phyloP scores from a whole-genome alignment of 2,113 vertebrate genomes.

The Maccullochella peelii region DNA sequence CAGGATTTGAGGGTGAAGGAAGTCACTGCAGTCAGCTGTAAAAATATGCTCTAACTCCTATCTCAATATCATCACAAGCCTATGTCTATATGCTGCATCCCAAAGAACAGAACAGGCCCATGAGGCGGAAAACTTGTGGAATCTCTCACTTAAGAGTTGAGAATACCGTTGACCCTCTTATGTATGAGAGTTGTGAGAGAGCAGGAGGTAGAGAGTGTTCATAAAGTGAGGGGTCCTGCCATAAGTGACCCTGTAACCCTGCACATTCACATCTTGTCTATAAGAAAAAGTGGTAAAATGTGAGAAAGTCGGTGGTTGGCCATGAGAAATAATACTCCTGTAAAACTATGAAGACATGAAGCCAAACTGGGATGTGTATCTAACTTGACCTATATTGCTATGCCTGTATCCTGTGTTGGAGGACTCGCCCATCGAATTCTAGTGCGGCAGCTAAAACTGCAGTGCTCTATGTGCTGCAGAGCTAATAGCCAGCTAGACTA shows the following conservation, averaged over 20 bases:
- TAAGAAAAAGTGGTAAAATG: neutral
- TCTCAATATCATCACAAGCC: neutral
- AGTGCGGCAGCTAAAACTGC: constrained; percentile 45
- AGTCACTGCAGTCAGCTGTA: constrained; percentile 1
- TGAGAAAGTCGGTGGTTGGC: neutral
- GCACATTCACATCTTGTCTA: neutral
- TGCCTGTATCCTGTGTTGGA: constrained; percentile 8
- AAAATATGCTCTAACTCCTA: neutral
- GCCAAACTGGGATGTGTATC: constrained; percentile 32
- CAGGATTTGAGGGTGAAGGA: neutral
- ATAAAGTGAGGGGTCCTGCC: neutral
- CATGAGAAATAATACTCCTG: neutral
- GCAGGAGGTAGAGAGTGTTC: neutral
- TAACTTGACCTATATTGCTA: constrained; percentile 52
- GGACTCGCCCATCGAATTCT: constrained; percentile 45
- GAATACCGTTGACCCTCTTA: neutral
- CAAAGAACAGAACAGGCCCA: neutral
- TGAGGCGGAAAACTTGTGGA: constrained; percentile 14
- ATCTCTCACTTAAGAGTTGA: constrained; percentile 33
- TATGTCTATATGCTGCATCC: neutral
- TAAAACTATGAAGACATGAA: constrained; percentile 14
- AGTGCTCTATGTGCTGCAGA: constrained; percentile 26
- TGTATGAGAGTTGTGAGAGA: neutral
- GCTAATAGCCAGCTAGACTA: constrained; percentile 76
- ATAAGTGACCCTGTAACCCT: neutral